Evolutionary conservation across 1,140 invertebrate genomes (phyloP).

Genomic region (Hyphantria cunea): DNA sequence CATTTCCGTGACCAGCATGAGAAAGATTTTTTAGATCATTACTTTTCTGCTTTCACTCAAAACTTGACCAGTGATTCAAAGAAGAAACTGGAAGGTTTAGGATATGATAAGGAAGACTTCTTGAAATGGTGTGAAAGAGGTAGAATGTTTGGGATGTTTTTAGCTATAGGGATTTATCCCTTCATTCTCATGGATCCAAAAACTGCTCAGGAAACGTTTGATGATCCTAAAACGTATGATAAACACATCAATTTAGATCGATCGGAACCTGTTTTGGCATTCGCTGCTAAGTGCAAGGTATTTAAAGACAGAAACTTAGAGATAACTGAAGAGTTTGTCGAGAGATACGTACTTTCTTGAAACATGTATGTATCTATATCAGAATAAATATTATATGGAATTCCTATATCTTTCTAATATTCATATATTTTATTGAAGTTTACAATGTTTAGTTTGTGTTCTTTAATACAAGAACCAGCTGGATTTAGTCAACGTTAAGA

Average conservation of each 20-base stretch:
- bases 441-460: no score
- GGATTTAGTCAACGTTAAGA: no score
- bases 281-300: slow-evolving; percentile 31
- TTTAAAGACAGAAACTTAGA: slow-evolving; percentile 53
- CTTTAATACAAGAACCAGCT: no score
- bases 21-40: slow-evolving; percentile 51
- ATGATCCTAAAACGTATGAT: slow-evolving; percentile 56
- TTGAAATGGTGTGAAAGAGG: slow-evolving; percentile 50
- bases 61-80: slow-evolving; percentile 46
- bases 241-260: slow-evolving; percentile 50
- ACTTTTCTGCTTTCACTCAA: slow-evolving; percentile 59
- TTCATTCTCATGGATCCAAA: slow-evolving; percentile 56
- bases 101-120: slow-evolving; percentile 46
- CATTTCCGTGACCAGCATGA: slow-evolving; percentile 60
- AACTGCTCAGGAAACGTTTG: slow-evolving; percentile 47
- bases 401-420: no score
- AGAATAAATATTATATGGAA: no score
- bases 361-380: no score
- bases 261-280: slow-evolving; percentile 51
- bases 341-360: neutral
- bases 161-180: slow-evolving; percentile 50
- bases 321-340: slow-evolving; percentile 53
- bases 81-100: slow-evolving; percentile 40
- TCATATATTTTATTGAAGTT: no score
- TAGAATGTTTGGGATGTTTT: slow-evolving; percentile 49